Conservation (phyloP, 1,140 invertebrate genomes). For the Nylanderia fulva region DNA sequence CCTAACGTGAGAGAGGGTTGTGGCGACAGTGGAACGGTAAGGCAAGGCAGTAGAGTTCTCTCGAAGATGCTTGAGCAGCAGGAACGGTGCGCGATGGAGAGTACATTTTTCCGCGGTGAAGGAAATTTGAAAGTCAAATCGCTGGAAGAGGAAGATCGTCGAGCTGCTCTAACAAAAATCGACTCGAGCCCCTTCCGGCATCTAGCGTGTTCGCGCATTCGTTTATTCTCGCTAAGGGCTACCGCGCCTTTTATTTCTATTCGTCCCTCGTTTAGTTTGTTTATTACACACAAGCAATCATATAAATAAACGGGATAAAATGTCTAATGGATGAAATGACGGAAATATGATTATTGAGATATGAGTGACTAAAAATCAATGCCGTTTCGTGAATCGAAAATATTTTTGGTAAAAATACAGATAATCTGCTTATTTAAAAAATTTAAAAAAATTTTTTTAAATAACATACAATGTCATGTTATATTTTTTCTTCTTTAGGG, state of each 20-base stretch:
- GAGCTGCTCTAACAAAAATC: constrained; percentile 61
- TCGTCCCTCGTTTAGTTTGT: not conserved
- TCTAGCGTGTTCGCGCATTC: constrained; percentile 56
- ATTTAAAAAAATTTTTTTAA: too few species aligned
- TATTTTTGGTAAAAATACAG: not conserved
- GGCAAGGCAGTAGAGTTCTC: constrained; percentile 11
- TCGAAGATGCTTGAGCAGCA: constrained; percentile 53
- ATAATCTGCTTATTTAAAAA: not conserved
- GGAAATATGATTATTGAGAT: not conserved
- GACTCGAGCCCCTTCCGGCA: constrained; percentile 50
- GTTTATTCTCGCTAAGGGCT: constrained; percentile 26
- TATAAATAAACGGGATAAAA: too few species aligned
- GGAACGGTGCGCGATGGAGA: constrained; percentile 15
- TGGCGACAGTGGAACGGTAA: constrained; percentile 28
- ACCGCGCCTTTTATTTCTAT: constrained; percentile 3
- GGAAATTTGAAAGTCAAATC: constrained; percentile 60
- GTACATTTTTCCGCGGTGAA: constrained; percentile 56
- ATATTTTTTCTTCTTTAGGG: not conserved
- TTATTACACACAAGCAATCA: constrained; percentile 21
- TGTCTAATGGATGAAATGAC: not conserved
- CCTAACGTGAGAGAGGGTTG: constrained; percentile 45
- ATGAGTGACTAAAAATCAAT: not conserved
- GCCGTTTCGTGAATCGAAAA: not conserved
- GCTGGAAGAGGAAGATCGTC: constrained; percentile 53
- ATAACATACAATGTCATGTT: too few species aligned